A percentile compares a stretch with the other conserved stretches of the same genome.
Conservation (phyloP, 2,113 vertebrate genomes). For the Halichoeres trimaculatus region DNA sequence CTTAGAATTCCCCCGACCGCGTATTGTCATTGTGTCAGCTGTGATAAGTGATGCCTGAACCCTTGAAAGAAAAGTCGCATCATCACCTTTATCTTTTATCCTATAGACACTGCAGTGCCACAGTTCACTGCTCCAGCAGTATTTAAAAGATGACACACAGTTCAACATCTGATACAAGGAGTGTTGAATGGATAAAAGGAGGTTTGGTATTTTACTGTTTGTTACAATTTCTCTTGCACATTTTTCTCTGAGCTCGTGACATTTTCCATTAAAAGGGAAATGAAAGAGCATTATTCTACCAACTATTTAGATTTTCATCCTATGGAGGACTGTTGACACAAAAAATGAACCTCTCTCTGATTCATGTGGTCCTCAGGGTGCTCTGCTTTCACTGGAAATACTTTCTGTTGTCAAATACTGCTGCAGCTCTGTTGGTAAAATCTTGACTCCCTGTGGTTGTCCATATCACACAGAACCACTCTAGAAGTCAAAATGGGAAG, state of each 20-base stretch:
- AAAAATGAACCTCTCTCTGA: not conserved
- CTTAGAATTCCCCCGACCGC: not conserved
- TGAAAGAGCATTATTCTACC: not conserved
- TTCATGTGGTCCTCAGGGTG: not conserved
- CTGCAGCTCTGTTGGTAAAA: not conserved
- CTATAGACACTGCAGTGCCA: not conserved
- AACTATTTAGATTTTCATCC: not conserved
- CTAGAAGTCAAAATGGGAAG: too few relatives aligned
- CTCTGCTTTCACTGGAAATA: not conserved
- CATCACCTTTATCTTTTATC: not conserved
- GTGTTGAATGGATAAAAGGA: not conserved
- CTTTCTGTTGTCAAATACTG: not conserved
- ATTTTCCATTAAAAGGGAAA: not conserved
- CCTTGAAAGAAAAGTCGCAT: not conserved
- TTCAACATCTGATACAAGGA: not conserved
- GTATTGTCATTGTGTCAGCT: not conserved
- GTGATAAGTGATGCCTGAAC: constrained; percentile 6
- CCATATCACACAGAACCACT: too few relatives aligned
- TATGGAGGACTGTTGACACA: not conserved
- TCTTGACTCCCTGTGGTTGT: not conserved
- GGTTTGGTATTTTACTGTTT: not conserved
- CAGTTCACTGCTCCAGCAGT: not conserved
- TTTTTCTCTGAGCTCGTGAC: not conserved
- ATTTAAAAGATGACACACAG: not conserved
- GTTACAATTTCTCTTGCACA: not conserved